These are phyloP conservation scores for Ctenopoma kingsleyae DNA, from an alignment of 2,797 vertebrate genomes.

Conservation along the genomic window DNA sequence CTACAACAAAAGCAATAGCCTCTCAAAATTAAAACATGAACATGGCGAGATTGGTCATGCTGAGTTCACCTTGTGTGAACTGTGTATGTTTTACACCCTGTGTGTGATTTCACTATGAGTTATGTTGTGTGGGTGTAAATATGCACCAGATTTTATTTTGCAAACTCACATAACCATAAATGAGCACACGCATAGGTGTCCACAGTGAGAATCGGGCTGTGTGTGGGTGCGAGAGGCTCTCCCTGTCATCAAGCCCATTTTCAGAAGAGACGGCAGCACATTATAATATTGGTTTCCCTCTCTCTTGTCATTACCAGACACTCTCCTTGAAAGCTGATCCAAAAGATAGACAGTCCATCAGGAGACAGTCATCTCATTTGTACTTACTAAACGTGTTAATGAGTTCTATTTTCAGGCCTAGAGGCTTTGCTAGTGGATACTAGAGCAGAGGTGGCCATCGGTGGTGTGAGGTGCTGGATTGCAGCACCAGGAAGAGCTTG, in stretches of 20 bases:
- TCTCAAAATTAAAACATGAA: neutral
- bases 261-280: slow-evolving; percentile 76
- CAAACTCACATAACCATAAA: slow-evolving; percentile 63
- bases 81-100: slow-evolving; percentile 42
- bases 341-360: slow-evolving; percentile 90
- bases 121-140: slow-evolving; percentile 71
- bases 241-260: slow-evolving; percentile 82
- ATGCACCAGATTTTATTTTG: slow-evolving; percentile 70
- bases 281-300: slow-evolving; percentile 90
- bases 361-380: slow-evolving; percentile 88
- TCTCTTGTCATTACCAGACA: slow-evolving; percentile 85
- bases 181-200: slow-evolving; percentile 74
- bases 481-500: slow-evolving; percentile 64
- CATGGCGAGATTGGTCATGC: slow-evolving; percentile 7
- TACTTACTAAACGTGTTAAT: slow-evolving; percentile 91
- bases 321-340: slow-evolving; percentile 90
- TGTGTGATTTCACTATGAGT: slow-evolving; percentile 60
- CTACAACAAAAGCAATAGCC: slow-evolving; percentile 6
- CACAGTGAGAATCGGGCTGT: slow-evolving; percentile 53
- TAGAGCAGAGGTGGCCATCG: slow-evolving; percentile 75
- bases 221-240: slow-evolving; percentile 73
- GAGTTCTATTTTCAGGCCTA: slow-evolving; percentile 87
- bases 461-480: slow-evolving; percentile 79
- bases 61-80: slow-evolving; percentile 27
- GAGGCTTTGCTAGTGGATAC: slow-evolving; percentile 82